These are phyloP conservation scores for Sebastiscus tertius DNA, from an alignment of 2,797 vertebrate species.

Conservation along the genomic window DNA sequence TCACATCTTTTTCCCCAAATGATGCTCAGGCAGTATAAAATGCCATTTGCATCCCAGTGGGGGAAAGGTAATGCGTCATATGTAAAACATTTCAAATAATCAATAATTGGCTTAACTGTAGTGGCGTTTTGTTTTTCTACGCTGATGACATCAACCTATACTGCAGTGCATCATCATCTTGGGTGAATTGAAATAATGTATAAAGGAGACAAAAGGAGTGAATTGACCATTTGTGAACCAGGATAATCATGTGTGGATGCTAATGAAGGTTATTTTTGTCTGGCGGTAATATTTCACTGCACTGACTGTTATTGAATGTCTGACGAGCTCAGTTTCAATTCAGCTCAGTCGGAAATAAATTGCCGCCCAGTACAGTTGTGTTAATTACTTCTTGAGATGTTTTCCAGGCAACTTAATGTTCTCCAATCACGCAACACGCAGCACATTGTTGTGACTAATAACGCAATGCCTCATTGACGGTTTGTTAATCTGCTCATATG, in stretches of 20 bases:
- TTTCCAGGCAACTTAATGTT: slow-evolving; percentile 53
- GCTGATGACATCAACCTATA: not conserved
- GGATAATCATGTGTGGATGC: slow-evolving; percentile 5
- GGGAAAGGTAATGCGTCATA: slow-evolving; percentile 12
- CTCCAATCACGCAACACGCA: slow-evolving; percentile 42
- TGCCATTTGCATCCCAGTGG: slow-evolving; percentile 28
- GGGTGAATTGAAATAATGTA: not conserved
- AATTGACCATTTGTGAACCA: not conserved
- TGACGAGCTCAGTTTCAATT: slow-evolving; percentile 49
- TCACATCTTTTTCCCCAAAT: slow-evolving; percentile 40
- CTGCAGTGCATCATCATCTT: not conserved
- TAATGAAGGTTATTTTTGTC: slow-evolving; percentile 33
- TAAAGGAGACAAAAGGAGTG: slow-evolving; percentile 7
- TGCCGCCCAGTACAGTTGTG: slow-evolving; percentile 27
- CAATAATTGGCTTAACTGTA: not conserved
- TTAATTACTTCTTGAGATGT: slow-evolving; percentile 67
- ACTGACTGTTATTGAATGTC: slow-evolving; percentile 35
- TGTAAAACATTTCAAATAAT: not conserved
- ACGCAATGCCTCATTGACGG: slow-evolving; percentile 63
- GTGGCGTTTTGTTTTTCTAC: slow-evolving; percentile 1
- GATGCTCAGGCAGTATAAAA: slow-evolving; percentile 26
- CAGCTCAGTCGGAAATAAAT: slow-evolving; percentile 40
- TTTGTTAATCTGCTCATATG: slow-evolving; percentile 65
- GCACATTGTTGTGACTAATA: slow-evolving; percentile 59
- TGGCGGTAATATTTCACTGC: slow-evolving; percentile 31